Conservation (phyloP, 2,888 invertebrate species). For the Oscheius onirici region DNA sequence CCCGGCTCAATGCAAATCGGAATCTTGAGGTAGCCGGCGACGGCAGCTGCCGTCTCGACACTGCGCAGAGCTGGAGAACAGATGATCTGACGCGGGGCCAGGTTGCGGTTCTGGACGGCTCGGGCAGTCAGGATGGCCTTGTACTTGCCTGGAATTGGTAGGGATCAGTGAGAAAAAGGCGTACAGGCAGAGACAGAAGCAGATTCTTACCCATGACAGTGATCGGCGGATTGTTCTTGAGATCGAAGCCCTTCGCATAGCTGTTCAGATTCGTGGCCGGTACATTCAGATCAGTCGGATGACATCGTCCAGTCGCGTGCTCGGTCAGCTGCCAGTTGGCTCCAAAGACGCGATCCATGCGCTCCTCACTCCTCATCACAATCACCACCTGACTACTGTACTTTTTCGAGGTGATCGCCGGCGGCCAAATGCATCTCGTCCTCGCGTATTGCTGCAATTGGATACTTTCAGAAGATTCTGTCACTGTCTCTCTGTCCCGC, state of each 20-base stretch:
- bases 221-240: constrained; percentile 19
- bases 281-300: constrained; percentile 28
- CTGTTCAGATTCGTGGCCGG: neutral
- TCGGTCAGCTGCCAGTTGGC: constrained; percentile 32
- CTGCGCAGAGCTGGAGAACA: constrained; percentile 40
- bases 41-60: constrained; percentile 38
- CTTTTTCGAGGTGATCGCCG: constrained; percentile 10
- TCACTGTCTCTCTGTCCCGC: no score
- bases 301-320: constrained; percentile 13
- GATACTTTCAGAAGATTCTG: no score
- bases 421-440: constrained; percentile 24
- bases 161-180: no score
- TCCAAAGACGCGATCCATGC: constrained; percentile 33
- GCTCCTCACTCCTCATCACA: constrained; percentile 33
- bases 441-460: neutral
- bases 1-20: constrained; percentile 35
- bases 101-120: constrained; percentile 24
- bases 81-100: constrained; percentile 17
- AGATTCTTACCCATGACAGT: constrained; percentile 24
- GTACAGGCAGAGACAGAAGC: no score
- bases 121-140: constrained; percentile 23
- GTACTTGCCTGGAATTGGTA: constrained; percentile 29
- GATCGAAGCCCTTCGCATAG: neutral
- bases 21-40: constrained; percentile 29
- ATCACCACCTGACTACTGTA: constrained; percentile 18